Percentiles rank a stretch among this genome's conserved stretches.
These are phyloP conservation scores for Willisornis vidua DNA, from an alignment of 2,113 vertebrate genomes.

Conservation along the genomic window DNA sequence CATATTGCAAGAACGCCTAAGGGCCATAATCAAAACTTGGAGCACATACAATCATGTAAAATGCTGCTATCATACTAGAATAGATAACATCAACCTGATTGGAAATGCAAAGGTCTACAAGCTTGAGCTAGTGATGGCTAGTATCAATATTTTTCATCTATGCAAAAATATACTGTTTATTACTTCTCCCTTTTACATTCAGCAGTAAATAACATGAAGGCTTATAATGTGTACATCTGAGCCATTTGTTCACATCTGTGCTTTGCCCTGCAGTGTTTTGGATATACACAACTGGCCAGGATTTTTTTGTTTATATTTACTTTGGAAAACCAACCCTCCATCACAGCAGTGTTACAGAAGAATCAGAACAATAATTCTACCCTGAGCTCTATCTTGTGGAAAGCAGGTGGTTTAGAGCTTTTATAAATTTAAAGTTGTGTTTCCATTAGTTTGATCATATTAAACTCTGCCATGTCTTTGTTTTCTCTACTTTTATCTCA, in stretches of 20 bases:
- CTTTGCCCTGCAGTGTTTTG: not conserved
- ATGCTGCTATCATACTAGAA: not conserved
- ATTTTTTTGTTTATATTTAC: conserved; percentile 9
- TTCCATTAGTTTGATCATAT: not conserved
- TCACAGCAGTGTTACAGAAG: not conserved
- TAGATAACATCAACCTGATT: not conserved
- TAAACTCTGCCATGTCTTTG: not conserved
- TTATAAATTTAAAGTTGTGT: not conserved
- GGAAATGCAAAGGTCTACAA: not conserved
- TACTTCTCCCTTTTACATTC: not conserved
- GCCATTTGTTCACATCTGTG: conserved; percentile 1
- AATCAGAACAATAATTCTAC: not conserved
- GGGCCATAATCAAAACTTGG: not conserved
- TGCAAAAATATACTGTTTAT: not conserved
- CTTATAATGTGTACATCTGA: not conserved
- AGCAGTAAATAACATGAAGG: not conserved
- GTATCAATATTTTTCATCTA: not conserved
- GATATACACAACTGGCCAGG: not conserved
- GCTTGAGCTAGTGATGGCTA: not conserved
- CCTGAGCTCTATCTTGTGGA: not conserved
- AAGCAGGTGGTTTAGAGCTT: not conserved
- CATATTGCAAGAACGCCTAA: not conserved
- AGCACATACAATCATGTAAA: not conserved
- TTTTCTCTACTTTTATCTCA: not conserved
- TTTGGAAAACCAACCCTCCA: not conserved